phyloP scores from a whole-genome alignment of 2,113 vertebrate genomes.

The Ivindomyrus marchei region DNA sequence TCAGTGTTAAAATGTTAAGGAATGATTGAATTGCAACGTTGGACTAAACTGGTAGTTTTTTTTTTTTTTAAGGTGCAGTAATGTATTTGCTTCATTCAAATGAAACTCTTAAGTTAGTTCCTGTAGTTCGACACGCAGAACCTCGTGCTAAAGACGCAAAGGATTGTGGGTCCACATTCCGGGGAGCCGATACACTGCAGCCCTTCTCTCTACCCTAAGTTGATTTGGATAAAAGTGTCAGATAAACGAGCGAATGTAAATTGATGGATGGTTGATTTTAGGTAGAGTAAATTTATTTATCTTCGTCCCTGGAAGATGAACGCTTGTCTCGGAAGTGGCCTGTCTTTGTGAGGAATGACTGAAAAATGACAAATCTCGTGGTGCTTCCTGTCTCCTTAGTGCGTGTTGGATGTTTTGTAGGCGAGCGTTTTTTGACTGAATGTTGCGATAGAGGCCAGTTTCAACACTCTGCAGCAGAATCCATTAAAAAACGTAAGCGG shows the following conservation, averaged over 20 bases:
- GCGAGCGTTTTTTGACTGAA: not conserved
- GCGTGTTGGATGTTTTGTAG: constrained; percentile 33
- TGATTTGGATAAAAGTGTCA: not conserved
- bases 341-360: constrained; percentile 35
- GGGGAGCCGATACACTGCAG: not conserved
- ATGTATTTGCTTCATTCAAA: not conserved
- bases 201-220: not conserved
- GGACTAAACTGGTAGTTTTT: not conserved
- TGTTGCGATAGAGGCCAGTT: constrained; percentile 22
- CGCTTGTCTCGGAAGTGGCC: constrained; percentile 30
- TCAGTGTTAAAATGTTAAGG: not conserved
- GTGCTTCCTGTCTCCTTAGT: constrained; percentile 38
- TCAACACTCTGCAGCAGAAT: constrained; percentile 37
- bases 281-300: constrained; percentile 31
- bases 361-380: constrained; percentile 42
- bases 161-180: not conserved
- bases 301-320: not conserved
- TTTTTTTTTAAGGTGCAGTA: not conserved
- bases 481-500: constrained; percentile 40
- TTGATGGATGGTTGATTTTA: constrained; percentile 29
- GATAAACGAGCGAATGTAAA: not conserved
- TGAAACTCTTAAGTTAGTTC: not conserved
- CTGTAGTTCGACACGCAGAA: not conserved
- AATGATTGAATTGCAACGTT: not conserved
- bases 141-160: not conserved